Percentiles rank a stretch among this genome's conserved stretches.
Conservation (phyloP, 2,797 vertebrate genomes). For the Labroides dimidiatus region DNA sequence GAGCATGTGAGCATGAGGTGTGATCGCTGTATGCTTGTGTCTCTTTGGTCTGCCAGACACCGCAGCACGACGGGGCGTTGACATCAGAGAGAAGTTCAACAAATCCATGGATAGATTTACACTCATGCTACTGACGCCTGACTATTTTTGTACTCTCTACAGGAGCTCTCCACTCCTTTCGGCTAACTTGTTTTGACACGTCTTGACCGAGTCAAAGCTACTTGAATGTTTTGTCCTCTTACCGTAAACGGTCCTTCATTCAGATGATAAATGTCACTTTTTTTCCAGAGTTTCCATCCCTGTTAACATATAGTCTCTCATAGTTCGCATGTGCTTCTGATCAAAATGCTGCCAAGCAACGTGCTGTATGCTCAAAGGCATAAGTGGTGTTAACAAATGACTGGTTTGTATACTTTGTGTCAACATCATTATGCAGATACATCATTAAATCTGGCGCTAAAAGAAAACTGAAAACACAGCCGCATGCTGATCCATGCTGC, state of each 20-base stretch:
- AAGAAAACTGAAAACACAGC: conserved; percentile 38
- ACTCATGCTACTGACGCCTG: conserved; percentile 37
- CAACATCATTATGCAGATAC: conserved; percentile 40
- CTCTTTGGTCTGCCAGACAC: conserved; percentile 48
- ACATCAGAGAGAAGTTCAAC: conserved; percentile 51
- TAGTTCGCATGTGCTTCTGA: conserved; percentile 26
- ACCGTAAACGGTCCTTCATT: not conserved
- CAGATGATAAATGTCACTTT: not conserved
- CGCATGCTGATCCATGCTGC: conserved; percentile 13
- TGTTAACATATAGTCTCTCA: conserved; percentile 10
- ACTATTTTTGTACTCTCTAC: conserved; percentile 35
- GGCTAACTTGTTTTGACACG: conserved; percentile 40
- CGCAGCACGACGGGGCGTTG: conserved; percentile 24
- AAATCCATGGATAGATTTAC: conserved; percentile 38
- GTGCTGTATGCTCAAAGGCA: conserved; percentile 6
- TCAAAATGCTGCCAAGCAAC: conserved; percentile 16
- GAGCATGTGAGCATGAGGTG: conserved; percentile 45
- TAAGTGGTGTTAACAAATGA: conserved; percentile 14
- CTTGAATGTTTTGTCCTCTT: conserved; percentile 12
- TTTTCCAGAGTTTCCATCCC: conserved; percentile 17
- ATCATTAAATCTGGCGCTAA: conserved; percentile 26
- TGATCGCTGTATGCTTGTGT: conserved; percentile 33
- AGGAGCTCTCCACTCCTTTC: conserved; percentile 5
- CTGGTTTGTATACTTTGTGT: conserved; percentile 36
- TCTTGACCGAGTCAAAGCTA: conserved; percentile 24